Evolutionary conservation across 2,113 vertebrate species (phyloP), one percentile per base, ranked within the genome.

Genomic region (Poeciliopsis prolifica): DNA sequence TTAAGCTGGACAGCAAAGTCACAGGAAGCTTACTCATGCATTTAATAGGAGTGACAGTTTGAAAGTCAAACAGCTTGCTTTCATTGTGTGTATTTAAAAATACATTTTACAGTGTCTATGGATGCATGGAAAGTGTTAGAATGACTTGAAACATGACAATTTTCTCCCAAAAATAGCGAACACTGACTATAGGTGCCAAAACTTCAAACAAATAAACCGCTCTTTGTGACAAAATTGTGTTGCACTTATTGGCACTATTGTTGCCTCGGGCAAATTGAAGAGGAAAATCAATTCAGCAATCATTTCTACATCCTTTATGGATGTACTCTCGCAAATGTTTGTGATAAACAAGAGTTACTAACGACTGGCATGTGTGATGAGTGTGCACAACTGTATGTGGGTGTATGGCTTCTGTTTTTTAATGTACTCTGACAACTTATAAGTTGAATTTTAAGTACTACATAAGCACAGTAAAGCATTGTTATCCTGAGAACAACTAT

Each of bases 221-320:
- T 83, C 65, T 78, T 29, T 42, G 9, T 72, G 61, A 68, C 76
- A 61, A 85, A 93, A 84, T 89, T 89, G 77, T 86, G 86, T n/a
- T 83, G 72, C 66, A 82, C 78, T 86, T 87, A 79, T 65, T 58
- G 72, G 85, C 84, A 80, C 70, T 58, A 60, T 82, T 83, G 82
- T 85, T 79, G 70, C 74, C 80, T 80, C 71, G 69, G 78, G 83
- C 81, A 85, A 77, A 86, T 64, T 82, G 75, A 65, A 80, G 66
- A 37, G 72, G 71, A 88, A 82, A 91, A 90, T 89, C 80, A 81
- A 89, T 91, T 66, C 60, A 84, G 72, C 68, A 83, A 81, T 88
- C 29, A 85, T 90, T 81, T 85, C 76, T 77, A 80, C 63, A 78
- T 54, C 84, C 89, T 88, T 85, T 86, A 80, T 81, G 74, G 73